Base-by-base conservation (phyloP, 2,797 vertebrate species). In the Mareca penelope region DNA sequence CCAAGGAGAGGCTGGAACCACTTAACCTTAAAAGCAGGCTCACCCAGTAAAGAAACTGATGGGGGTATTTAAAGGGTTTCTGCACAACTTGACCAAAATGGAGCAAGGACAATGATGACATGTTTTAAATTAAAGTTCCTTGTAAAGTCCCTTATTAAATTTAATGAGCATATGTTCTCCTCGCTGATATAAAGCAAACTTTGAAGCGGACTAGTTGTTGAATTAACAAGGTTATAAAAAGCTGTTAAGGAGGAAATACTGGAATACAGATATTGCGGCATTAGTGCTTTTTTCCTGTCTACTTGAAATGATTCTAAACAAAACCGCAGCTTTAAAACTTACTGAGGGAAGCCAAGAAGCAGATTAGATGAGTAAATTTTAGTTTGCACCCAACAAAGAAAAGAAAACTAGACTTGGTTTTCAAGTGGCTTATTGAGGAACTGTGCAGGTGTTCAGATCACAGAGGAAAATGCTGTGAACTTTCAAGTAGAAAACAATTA, bases 81-180 rank as follows among this genome's bases (percentile, higher is more conserved):
- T 75, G 21, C 35, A 72, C 77, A 75, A 80, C 63, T 92, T 80
- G 69, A 69, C 75, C 59, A 78, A 95, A 95, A 64, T 12, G 50
- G 67, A 79, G 70, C 63, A 65, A 79, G 76, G 67, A 73, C 52
- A 73, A 67, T 33, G 80, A 86, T 80, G 82, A 65, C 86, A 70
- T 50, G 22, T 67, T 90, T 90, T 76, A 95, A 95, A 92, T 93
- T 91, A 88, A 94, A 89, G 65, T 39, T 87, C 83, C 37, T 56
- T 85, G 68, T 88, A 85, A 95, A 92, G 65, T 89, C 87, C 63
- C 85, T 91, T 94, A 95, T 96, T 95, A 95, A 95, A 95, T 91
- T 93, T 94, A 93, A 89, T 93, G 86, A 96, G 78, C 70, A 6
- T 88, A 80, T 88, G 92, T 76, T 94, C 82, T 53, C 50, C 13